Percentiles rank a stretch among this genome's conserved stretches.
These are phyloP conservation scores for Erebia epiphron DNA, from an alignment of 2,888 invertebrate genomes.

Conservation along the genomic window DNA sequence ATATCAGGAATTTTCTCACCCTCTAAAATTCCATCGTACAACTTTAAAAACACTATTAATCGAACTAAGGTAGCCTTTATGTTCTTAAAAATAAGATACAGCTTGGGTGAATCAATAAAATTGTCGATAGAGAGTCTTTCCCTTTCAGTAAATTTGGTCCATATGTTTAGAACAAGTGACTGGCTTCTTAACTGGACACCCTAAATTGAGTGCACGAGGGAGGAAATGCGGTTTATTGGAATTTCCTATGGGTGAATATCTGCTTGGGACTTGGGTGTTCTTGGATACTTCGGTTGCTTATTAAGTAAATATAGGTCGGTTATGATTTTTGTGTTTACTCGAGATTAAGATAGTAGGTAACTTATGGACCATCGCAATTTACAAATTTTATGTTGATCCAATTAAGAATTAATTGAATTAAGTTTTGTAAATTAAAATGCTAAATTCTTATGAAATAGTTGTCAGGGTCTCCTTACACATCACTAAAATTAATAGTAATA, in stretches of 20 bases:
- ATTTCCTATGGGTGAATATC: constrained; percentile 68
- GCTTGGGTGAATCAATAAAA: constrained; percentile 28
- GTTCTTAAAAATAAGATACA: neutral
- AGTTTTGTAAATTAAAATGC: too few relatives aligned
- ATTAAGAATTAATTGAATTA: too few relatives aligned
- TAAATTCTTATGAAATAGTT: too few relatives aligned
- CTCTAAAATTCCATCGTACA: constrained; percentile 61
- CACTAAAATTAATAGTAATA: too few relatives aligned
- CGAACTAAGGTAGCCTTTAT: constrained; percentile 44
- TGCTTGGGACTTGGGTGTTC: constrained; percentile 19
- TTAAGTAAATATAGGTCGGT: neutral
- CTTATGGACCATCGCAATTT: neutral
- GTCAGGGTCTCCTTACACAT: too few relatives aligned
- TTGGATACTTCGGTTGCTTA: constrained; percentile 18
- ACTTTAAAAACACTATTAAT: constrained; percentile 31
- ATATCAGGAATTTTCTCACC: constrained; percentile 75
- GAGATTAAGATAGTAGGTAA: neutral
- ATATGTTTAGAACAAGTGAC: constrained; percentile 76
- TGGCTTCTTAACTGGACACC: constrained; percentile 79
- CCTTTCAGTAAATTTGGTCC: constrained; percentile 69
- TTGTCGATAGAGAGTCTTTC: constrained; percentile 49
- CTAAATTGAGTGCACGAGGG: constrained; percentile 72
- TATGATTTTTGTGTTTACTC: neutral
- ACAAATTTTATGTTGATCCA: too few relatives aligned
- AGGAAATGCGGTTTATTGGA: constrained; percentile 74